Conservation (phyloP, 2,888 invertebrate genomes). For the Trissolcus japonicus region DNA sequence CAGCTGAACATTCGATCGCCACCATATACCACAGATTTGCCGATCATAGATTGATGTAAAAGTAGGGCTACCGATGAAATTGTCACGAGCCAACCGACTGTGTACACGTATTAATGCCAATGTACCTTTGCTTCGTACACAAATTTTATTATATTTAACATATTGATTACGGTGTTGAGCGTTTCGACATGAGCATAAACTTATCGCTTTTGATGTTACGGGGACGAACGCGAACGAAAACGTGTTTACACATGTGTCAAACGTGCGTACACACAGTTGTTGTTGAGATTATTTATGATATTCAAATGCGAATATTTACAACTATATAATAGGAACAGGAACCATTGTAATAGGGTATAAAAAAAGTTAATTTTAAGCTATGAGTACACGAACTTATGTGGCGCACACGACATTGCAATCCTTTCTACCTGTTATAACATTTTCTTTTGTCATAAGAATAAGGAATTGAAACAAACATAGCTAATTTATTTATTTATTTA, state of each 20-base stretch:
- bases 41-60: conserved; percentile 47
- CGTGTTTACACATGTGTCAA: conserved; percentile 3
- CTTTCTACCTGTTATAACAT: not conserved
- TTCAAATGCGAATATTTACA: too few species aligned
- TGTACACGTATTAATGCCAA: conserved; percentile 57
- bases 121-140: conserved; percentile 65
- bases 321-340: conserved; percentile 7
- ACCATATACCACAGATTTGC: conserved; percentile 14
- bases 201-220: conserved; percentile 57
- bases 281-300: too few species aligned
- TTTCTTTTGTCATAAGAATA: not conserved
- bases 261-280: not conserved
- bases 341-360: not conserved
- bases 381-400: conserved; percentile 28
- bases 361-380: conserved; percentile 34
- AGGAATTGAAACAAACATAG: not conserved
- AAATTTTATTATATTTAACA: conserved; percentile 48
- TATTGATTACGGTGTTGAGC: conserved; percentile 47
- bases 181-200: conserved; percentile 51
- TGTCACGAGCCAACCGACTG: conserved; percentile 18
- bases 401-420: conserved; percentile 44
- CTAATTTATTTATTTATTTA: not conserved
- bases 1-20: conserved; percentile 21
- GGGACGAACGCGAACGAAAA: conserved; percentile 22
- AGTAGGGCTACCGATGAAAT: conserved; percentile 40